These are phyloP conservation scores for Rhabditophanes sp. DNA, from an alignment of 2,888 invertebrate species.

Conservation along the genomic window DNA sequence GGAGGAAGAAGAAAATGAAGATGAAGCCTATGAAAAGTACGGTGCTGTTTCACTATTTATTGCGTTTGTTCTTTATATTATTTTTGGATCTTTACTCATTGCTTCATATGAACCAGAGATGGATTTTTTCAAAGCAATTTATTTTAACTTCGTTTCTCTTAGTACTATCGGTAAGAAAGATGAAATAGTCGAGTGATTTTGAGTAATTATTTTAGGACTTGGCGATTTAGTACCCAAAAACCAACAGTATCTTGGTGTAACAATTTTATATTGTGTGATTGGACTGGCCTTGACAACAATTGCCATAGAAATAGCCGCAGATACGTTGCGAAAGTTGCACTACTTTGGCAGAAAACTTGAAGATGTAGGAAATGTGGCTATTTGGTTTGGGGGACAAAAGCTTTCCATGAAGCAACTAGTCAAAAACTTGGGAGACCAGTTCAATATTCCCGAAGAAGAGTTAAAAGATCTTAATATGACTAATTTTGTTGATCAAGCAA, in stretches of 20 bases:
- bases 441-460: slow-evolving; percentile 30
- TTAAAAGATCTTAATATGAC: slow-evolving; percentile 27
- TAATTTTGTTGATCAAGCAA: slow-evolving; percentile 31
- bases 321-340: slow-evolving; percentile 33
- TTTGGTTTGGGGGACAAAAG: slow-evolving; percentile 39
- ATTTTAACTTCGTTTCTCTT: slow-evolving; percentile 38
- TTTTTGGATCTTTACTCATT: slow-evolving; percentile 28
- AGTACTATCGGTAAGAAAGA: slow-evolving; percentile 39
- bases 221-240: slow-evolving; percentile 37
- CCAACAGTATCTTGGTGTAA: slow-evolving; percentile 19
- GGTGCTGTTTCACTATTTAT: slow-evolving; percentile 26
- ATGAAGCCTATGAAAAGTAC: slow-evolving; percentile 6
- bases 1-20: slow-evolving; percentile 20
- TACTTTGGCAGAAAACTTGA: slow-evolving; percentile 39
- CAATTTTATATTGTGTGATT: slow-evolving; percentile 30
- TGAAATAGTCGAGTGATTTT: no score
- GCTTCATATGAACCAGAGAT: slow-evolving; percentile 34
- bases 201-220: no score
- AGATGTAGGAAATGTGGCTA: slow-evolving; percentile 31
- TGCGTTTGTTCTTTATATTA: slow-evolving; percentile 32
- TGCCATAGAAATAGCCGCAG: slow-evolving; percentile 39
- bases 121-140: slow-evolving; percentile 36
- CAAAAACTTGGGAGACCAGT: slow-evolving; percentile 33
- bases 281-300: slow-evolving; percentile 38
- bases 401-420: slow-evolving; percentile 34